Base-by-base conservation (phyloP, 2,888 invertebrate species). In the Copidosoma aretas region DNA sequence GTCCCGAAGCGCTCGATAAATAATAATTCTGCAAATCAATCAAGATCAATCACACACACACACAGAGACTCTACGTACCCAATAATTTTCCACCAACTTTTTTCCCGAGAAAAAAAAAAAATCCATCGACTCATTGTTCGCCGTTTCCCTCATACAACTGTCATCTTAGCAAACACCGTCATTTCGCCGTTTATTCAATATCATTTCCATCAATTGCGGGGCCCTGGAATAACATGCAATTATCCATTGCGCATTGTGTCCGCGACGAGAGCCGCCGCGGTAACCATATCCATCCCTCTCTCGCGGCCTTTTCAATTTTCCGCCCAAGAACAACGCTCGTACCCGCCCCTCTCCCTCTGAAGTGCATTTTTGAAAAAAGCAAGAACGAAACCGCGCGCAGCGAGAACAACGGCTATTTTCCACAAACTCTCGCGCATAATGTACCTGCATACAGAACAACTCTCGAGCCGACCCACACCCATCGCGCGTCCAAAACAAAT, bases 1-100 rank as follows among this genome's bases (percentile, higher is more conserved):
- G 53, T 58, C 58, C 62, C 25, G 39, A 41, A 57, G 65, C 62
- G 52, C 59, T 62, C 60, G 54, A 64, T 62, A 68, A 71, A 68
- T 67, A 52, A 56, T 63, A 68, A 61, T 68, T 71, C 66, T 51
- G 60, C 70, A 67, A 67, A 71, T 71, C 71, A 71, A 71, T 71
- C 71, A 68, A 49, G 49, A 59, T 59, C 64, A 56, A 19, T 54
- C 56, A 49, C 21, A n/a, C 41, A 41, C 56, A 49, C 21, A 5
- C n/a, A 15, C 43, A 41, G 41, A 41, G 41, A 14, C 43, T 21
- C 51, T 63, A 41, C 54, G 2, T 46, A 14, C 2, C 17, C 17
- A 10, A 8, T 17, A 41, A 51, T 70, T 63, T 66, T 66, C 41
- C 43, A 46, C 32, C 32, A 46, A 43, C 25, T 39, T 19, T n/a